These are phyloP conservation scores for Herpailurus yagouaroundi DNA, from an alignment of 2,113 vertebrate species.

Conservation along the genomic window DNA sequence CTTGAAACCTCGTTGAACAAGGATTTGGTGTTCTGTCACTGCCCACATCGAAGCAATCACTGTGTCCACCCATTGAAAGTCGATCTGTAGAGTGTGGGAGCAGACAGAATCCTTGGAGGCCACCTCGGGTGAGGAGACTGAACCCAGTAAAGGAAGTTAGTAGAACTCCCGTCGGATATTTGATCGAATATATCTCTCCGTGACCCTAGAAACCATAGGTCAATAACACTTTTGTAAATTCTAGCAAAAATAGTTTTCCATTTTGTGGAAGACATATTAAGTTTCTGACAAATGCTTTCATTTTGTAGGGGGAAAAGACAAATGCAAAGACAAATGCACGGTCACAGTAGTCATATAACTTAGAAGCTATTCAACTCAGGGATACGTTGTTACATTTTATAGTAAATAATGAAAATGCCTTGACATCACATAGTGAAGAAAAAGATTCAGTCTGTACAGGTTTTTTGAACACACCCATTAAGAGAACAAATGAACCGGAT, in stretches of 20 bases:
- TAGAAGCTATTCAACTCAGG: background rate
- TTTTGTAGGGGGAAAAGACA: background rate
- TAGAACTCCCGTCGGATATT: background rate
- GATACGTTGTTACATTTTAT: background rate
- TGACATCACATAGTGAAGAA: background rate
- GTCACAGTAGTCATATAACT: background rate
- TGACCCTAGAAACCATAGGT: background rate
- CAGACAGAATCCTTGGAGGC: rapidly evolving
- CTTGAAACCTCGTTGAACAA: background rate
- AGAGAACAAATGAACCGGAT: too few relatives aligned
- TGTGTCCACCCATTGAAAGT: background rate
- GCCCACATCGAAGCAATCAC: background rate
- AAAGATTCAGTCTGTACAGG: background rate
- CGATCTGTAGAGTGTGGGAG: background rate
- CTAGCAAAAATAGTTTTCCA: background rate
- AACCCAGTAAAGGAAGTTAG: background rate
- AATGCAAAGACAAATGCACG: background rate
- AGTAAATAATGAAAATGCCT: background rate
- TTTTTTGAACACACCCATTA: background rate
- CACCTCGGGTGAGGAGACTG: background rate
- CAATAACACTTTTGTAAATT: background rate
- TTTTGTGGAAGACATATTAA: background rate
- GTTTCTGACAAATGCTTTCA: background rate
- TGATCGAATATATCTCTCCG: background rate
- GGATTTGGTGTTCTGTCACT: background rate